Evolutionary conservation across 1,140 invertebrate genomes (phyloP), one percentile per base, ranked within the genome.

Genomic region (Zaprionus kolodkinae): DNA sequence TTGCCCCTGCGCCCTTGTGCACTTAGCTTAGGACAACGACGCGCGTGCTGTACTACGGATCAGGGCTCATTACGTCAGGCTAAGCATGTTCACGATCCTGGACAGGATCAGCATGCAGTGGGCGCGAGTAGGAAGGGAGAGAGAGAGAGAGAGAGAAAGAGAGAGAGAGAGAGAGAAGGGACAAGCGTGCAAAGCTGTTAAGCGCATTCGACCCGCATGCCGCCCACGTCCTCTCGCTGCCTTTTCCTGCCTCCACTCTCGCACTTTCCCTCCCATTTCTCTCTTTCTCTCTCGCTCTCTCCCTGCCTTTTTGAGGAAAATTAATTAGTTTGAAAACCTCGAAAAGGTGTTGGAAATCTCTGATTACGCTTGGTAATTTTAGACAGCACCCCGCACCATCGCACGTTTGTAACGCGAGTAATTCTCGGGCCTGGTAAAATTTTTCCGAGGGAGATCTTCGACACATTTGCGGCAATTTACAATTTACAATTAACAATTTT

Each of bases 321-420:
- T 89, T 80, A 88, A 88, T 87, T 88, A 81, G 73, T 75, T 17
- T 80, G 61, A 65, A 70, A 69, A 36, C 45, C 50, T 21, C 33
- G 52, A 67, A 83, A 89, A 88, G 85, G 85, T 88, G 85, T 81
- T 89, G 86, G 85, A 89, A 88, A 88, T 88, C 85, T 88, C 85
- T 76, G 78, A 88, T 88, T 88, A 84, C 84, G 59, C 62, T 59
- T 52, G 60, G 85, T 81, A 88, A 88, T 89, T 89, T 73, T 78
- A 88, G 68, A 81, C 69, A 52, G 52, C 67, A 50, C 63, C 63
- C 21, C 21, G 21, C 21, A 17, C 11, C 48, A 67, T 77, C 30
- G 21, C 21, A 36, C 30, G 40, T 11, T 45, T 66, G 85, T 76
- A 88, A 88, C 84, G 86, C 75, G 85, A 87, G 81, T 72, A 59